Conservation (phyloP, 2,888 invertebrate genomes). For the Mythimna vitellina region DNA sequence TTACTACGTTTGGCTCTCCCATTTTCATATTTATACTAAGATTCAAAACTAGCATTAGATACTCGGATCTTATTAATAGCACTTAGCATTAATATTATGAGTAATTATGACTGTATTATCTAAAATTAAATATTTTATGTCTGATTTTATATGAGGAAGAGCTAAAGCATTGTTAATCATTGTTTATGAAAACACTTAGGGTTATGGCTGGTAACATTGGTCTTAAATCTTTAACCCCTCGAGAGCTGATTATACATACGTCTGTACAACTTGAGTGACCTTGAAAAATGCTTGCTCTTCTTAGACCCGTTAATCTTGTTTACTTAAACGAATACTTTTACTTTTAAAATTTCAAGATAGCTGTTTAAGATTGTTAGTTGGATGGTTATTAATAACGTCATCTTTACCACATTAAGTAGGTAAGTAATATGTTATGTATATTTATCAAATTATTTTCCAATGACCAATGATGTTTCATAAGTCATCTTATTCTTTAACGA, state of each 20-base stretch:
- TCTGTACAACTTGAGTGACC: no score
- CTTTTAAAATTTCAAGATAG: not conserved
- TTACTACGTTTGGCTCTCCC: no score
- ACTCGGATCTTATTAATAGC: no score
- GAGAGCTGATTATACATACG: no score
- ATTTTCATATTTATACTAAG: no score
- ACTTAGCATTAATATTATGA: not conserved
- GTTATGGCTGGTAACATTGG: not conserved
- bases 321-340: not conserved
- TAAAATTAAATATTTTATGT: not conserved
- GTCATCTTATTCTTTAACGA: constrained; percentile 12
- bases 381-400: not conserved
- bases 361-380: not conserved
- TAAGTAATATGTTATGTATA: not conserved
- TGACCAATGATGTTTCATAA: constrained; percentile 18
- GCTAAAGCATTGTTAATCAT: not conserved
- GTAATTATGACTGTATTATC: not conserved
- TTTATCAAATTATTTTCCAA: constrained; percentile 2
- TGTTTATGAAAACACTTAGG: not conserved
- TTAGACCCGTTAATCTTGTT: not conserved
- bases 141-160: not conserved
- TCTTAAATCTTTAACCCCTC: no score
- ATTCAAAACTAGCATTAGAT: no score
- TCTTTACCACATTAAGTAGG: not conserved
- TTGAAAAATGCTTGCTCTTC: no score